A percentile compares a stretch with the other conserved stretches of the same genome.
phyloP scores from a whole-genome alignment of 35 echinoderm and acorn worm species.

The Apostichopus parvimensis region DNA sequence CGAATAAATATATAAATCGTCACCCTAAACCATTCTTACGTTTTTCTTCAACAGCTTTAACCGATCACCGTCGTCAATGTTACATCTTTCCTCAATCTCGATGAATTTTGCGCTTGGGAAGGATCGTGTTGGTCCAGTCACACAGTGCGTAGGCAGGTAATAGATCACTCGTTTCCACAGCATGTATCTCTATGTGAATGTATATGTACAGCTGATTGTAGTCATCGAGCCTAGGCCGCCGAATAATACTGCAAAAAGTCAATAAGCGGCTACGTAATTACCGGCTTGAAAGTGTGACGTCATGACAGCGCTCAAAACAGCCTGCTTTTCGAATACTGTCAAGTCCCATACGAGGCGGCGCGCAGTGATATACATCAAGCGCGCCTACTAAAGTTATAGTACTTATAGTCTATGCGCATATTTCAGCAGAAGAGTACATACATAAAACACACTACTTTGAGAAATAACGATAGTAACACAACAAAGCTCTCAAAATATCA shows the following conservation, averaged over 20 bases:
- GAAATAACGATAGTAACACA: too few relatives aligned
- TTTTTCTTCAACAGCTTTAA: slow-evolving; percentile 18
- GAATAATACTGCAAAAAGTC: background rate
- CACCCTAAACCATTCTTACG: background rate
- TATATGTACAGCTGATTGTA: slow-evolving; percentile 6
- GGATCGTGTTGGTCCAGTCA: background rate
- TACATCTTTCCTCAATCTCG: slow-evolving; percentile 4
- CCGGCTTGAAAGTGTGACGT: background rate
- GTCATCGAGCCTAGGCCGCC: background rate
- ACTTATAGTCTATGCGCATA: too few relatives aligned
- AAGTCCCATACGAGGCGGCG: background rate
- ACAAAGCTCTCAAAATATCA: too few relatives aligned
- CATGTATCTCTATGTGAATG: background rate
- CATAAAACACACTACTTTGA: too few relatives aligned
- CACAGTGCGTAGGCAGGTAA: slow-evolving; percentile 16
- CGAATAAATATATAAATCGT: background rate
- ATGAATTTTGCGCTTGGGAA: background rate
- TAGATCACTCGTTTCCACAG: background rate
- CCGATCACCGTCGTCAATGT: slow-evolving; percentile 15
- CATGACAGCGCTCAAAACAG: slow-evolving; percentile 3
- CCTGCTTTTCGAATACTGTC: slow-evolving; percentile 3
- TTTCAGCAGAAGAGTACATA: too few relatives aligned
- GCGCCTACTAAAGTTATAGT: too few relatives aligned
- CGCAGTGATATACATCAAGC: too few relatives aligned
- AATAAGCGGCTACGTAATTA: slow-evolving; percentile 4